Base-by-base conservation (phyloP, 2,888 invertebrate genomes). In the Diaperis boleti region DNA sequence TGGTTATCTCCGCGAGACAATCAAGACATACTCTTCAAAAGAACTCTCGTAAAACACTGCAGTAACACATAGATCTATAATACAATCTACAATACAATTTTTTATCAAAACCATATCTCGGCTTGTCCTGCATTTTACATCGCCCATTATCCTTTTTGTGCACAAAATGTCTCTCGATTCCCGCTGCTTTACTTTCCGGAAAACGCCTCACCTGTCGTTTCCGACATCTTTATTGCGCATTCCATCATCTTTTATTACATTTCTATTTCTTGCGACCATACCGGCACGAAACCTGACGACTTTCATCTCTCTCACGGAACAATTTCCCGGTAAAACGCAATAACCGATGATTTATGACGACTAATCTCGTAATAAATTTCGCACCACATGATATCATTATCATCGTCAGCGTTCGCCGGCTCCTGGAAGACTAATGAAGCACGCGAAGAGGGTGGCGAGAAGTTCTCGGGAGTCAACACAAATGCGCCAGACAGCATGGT, bases 351-450 rank as follows among this genome's bases (percentile, higher is more conserved):
- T 54, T 54, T 54, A 54, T 26, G 31, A 10, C 15, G 17, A 17
- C 29, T 41, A 4, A 54, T 42, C 31, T 11, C 18, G 7, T 29
- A 26, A 54, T 54, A 54, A 54, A 54, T 54, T 54, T 54, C 42
- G 29, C 54, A 31, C 54, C 54, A 42, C 41, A 29, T 41, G 54
- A 54, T 54, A 29, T 54, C 31, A 54, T 42, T 42, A 54, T 42
- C 31, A 54, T 41, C 42, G 7, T 14, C 37, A 41, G 17, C 42
- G 39, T 39, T 41, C 54, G 42, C 14, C 37, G 10, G 52, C 39
- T 52, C 11, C 22, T 8, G 37, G 39, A 8, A 26, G 52, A 39
- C 37, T 15, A 52, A 18, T 39, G 17, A 20, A 18, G 26, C 26
- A 33, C 20, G 29, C 15, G n/a, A 31, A 14, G 7, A 49, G 35